A percentile compares a stretch with the other conserved stretches of the same genome.
These are phyloP conservation scores for Synergus gifuensis DNA, from an alignment of 2,888 invertebrate species.

Conservation along the genomic window DNA sequence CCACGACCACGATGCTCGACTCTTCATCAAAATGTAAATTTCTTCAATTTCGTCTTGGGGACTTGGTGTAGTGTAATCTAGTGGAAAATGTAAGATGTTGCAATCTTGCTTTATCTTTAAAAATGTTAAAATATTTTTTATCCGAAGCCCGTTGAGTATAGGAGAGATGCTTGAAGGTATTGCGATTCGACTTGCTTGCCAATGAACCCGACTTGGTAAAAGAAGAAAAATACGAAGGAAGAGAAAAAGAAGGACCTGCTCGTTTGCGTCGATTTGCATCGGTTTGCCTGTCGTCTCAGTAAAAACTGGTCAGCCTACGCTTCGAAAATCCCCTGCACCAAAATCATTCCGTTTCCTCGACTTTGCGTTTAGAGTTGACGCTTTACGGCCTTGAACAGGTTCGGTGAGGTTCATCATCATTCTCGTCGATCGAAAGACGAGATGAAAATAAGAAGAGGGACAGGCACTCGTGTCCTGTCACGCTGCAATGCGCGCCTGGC, in stretches of 20 bases:
- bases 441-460: constrained; percentile 1
- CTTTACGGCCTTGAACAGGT: background rate
- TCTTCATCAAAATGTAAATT: background rate
- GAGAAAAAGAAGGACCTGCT: background rate
- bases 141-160: no score
- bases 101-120: background rate
- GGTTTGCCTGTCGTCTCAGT: constrained; percentile 2
- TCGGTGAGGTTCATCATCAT: constrained; percentile 4
- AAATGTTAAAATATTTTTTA: no score
- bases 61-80: background rate
- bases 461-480: constrained; percentile 3
- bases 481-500: background rate
- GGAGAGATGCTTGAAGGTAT: no score
- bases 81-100: no score
- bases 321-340: background rate
- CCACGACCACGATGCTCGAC: background rate
- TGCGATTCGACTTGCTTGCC: constrained; percentile 2
- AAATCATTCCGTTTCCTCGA: constrained; percentile 4
- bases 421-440: background rate
- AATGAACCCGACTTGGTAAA: background rate
- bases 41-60: background rate
- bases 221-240: background rate
- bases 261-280: constrained; percentile 24
- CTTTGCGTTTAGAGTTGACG: background rate
- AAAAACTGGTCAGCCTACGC: constrained; percentile 16